Evolutionary conservation across 2,113 vertebrate species (phyloP), one percentile per base, ranked within the genome.

Genomic region (Coturnix japonica): DNA sequence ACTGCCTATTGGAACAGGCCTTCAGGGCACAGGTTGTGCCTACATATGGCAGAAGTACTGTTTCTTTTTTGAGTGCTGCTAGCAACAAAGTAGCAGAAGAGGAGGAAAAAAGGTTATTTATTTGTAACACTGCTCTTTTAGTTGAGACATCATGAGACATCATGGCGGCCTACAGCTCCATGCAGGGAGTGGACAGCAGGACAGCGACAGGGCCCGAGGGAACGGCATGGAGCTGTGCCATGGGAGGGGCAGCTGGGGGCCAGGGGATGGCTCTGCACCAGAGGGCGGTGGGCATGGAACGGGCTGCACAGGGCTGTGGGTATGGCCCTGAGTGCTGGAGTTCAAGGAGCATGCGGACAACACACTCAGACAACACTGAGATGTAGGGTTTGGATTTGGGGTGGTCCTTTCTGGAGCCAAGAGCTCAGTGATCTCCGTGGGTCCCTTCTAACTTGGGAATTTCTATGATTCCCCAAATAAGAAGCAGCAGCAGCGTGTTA

Each of bases 1-100:
- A 21, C 33, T 72, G 53, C 31, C 44, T 49, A 31, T 57, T 4
- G 6, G 78, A 83, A 59, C 33, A 16, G 0, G 0, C 39, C 17
- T 10, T 4, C 77, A 14, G 56, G 56, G 39, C 33, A 44, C 13
- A 49, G 13, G 15, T 66, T 59, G 73, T 0, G 2, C 61, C 23
- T 5, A 4, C 35, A 39, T 19, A 39, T 49, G 53, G n/a, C 3
- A 73, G 21, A 70, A 56, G 66, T 5, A 31, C 10, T 0, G 5
- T 21, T 4, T 17, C 25, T 44, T 51, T 54, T 53, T 54, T 43
- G 77, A 91, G 51, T 7, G 43, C 37, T 77, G 33, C n/a, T 81
- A 56, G 26, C 56, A 81, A 85, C 33, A 19, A 90, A 85, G 25
- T 17, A 51, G 12, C 9, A 7, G 25, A 1, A 60, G 81, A 78